Percentiles rank a stretch among this genome's conserved stretches.
Conservation (phyloP, 92 coral and sea anemone genomes). For the Zoanthus sociatus region DNA sequence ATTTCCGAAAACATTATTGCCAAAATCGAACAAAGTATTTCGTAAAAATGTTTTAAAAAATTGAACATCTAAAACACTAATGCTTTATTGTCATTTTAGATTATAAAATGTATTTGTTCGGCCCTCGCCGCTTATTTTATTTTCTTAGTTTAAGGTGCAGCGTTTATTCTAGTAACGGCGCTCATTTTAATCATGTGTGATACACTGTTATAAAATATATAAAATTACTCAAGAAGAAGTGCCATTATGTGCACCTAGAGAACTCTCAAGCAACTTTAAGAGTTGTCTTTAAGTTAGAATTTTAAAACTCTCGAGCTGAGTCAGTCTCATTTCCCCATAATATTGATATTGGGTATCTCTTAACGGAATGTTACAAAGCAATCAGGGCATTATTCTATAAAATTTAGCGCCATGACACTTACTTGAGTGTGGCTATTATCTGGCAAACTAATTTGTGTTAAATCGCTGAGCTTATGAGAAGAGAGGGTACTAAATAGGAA, state of each 20-base stretch:
- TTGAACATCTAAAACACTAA: conserved; percentile 6
- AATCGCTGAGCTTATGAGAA: neutral
- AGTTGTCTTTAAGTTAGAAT: too few species aligned
- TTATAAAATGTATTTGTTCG: too few species aligned
- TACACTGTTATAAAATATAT: neutral
- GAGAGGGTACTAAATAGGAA: neutral
- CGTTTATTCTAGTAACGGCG: neutral
- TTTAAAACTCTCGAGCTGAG: too few species aligned
- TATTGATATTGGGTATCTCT: neutral
- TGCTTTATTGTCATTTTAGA: neutral
- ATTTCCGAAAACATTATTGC: conserved; percentile 3
- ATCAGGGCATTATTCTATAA: neutral
- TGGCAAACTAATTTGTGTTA: neutral
- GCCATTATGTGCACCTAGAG: neutral
- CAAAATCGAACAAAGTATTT: conserved; percentile 1
- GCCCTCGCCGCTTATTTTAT: neutral
- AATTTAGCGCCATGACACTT: neutral
- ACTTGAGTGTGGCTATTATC: neutral
- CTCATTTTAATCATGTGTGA: neutral
- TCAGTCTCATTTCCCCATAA: too few species aligned
- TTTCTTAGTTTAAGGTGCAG: neutral
- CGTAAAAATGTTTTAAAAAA: conserved; percentile 10
- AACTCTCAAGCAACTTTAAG: too few species aligned
- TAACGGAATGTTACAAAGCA: neutral
- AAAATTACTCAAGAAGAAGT: neutral